Percentiles rank a stretch among this genome's conserved stretches.
phyloP scores from a whole-genome alignment of 2,888 invertebrate genomes.

The Dynastes maya region DNA sequence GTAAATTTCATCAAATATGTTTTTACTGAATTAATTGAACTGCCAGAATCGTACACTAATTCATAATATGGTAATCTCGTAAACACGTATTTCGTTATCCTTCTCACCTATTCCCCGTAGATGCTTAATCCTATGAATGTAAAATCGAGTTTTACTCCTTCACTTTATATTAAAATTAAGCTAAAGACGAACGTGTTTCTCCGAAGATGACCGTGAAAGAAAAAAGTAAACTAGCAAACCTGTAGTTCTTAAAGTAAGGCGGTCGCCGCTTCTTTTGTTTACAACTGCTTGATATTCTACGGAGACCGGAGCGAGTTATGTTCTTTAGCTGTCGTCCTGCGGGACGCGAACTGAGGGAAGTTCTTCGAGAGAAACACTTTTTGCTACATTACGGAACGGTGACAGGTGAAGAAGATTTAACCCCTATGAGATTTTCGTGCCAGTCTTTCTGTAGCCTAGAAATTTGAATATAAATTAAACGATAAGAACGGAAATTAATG shows the following conservation, averaged over 20 bases:
- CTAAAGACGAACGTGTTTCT: constrained; percentile 32
- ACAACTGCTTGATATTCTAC: constrained; percentile 37
- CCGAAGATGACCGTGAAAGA: constrained; percentile 1
- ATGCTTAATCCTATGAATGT: constrained; percentile 20
- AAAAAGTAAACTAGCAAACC: constrained; percentile 27
- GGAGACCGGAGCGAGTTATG: constrained; percentile 40
- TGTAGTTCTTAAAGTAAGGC: constrained; percentile 23
- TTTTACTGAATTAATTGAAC: too few species aligned
- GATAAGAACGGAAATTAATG: constrained; percentile 31
- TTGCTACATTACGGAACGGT: neutral
- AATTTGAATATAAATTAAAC: constrained; percentile 43
- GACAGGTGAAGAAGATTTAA: constrained; percentile 40
- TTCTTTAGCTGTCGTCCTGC: constrained; percentile 34
- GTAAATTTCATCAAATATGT: too few species aligned
- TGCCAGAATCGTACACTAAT: too few species aligned
- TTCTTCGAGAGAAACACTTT: neutral
- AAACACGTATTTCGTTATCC: constrained; percentile 3
- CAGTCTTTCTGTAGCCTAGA: constrained; percentile 11
- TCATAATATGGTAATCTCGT: neutral
- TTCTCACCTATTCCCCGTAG: constrained; percentile 25
- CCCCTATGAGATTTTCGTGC: constrained; percentile 32
- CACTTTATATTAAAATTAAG: constrained; percentile 42
- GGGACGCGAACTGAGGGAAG: constrained; percentile 22
- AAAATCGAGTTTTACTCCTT: constrained; percentile 29
- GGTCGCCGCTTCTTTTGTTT: constrained; percentile 32